These are phyloP conservation scores for Oryzias celebensis DNA, from an alignment of 2,113 vertebrate genomes.

Conservation along the genomic window DNA sequence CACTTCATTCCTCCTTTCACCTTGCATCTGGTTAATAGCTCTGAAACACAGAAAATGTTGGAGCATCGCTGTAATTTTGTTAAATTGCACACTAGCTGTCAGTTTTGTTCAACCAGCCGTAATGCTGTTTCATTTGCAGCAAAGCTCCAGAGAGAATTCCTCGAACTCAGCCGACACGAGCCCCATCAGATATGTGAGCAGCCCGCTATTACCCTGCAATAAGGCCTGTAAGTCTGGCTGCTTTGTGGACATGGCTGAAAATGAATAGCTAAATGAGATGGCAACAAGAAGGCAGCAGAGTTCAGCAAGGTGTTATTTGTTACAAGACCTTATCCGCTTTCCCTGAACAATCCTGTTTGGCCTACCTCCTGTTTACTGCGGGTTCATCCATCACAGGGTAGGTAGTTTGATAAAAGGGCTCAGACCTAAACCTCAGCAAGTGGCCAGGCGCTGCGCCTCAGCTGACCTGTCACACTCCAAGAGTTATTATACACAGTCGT, in stretches of 20 bases:
- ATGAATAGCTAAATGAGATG: slow-evolving; percentile 28
- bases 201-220: slow-evolving; percentile 18
- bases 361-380: slow-evolving; percentile 40
- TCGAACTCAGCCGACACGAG: not conserved
- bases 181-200: slow-evolving; percentile 19
- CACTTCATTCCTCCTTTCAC: not conserved
- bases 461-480: slow-evolving; percentile 93
- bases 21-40: not conserved
- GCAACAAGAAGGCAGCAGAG: slow-evolving; percentile 24
- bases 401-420: slow-evolving; percentile 89
- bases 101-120: not conserved
- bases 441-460: slow-evolving; percentile 87
- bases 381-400: slow-evolving; percentile 86
- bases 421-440: slow-evolving; percentile 88
- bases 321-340: slow-evolving; percentile 49
- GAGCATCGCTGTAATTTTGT: not conserved
- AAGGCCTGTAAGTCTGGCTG: slow-evolving; percentile 20
- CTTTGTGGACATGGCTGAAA: slow-evolving; percentile 13
- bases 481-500: slow-evolving; percentile 86
- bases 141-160: slow-evolving; percentile 1
- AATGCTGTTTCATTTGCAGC: slow-evolving; percentile 3
- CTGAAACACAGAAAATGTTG: too few relatives aligned
- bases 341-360: slow-evolving; percentile 42
- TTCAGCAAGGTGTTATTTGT: slow-evolving; percentile 50
- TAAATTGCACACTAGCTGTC: not conserved